Evolutionary conservation across 2,888 invertebrate genomes (phyloP), one percentile per base, ranked within the genome.

Genomic region (Nebria brevicollis): DNA sequence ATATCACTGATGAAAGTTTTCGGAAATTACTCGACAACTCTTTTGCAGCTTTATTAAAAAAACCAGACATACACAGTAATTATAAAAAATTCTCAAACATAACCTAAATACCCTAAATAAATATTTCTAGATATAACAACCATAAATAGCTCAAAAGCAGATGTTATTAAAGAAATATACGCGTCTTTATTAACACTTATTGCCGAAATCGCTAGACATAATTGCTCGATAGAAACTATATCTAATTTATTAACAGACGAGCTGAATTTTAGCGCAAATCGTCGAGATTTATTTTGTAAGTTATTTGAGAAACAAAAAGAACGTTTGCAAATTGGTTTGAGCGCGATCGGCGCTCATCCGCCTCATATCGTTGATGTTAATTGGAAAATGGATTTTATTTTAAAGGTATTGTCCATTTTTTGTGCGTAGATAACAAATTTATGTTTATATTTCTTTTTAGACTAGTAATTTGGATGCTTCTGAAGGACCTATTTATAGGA

Each of bases 351-450:
- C 4, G 85, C 83, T 66, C 86, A 88, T 83, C 87, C 92, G 82
- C 92, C 92, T 0, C 91, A 91, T 84, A 90, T 92, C 80, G 90
- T 90, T 2, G 92, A 92, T 84, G 90, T 91, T 0, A 91, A 91
- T 82, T 93, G 92, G 92, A 92, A 92, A 86, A 88, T 92, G n/a
- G 92, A 92, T 87, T 91, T 88, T 83, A 85, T 88, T 41, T 85
- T 88, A 42, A 88, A 89, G 85, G 89, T 89, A 85, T 80, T 81
- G 11, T 72, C 34, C 75, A 65, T 26, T 20, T 72, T 73, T 42
- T 5, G 34, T 1, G 34, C 34, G 2, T 34, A 68, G 65, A 70
- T 64, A 25, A 8, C 5, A 66, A 11, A 15, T n/a, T 77, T 42
- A 70, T 11, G 15, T 25, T 72, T 10, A 72, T 64, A 26, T 75